Percentiles rank a stretch among this genome's conserved stretches.
phyloP scores from a whole-genome alignment of 2,113 vertebrate species.

The Eclectus roratus region DNA sequence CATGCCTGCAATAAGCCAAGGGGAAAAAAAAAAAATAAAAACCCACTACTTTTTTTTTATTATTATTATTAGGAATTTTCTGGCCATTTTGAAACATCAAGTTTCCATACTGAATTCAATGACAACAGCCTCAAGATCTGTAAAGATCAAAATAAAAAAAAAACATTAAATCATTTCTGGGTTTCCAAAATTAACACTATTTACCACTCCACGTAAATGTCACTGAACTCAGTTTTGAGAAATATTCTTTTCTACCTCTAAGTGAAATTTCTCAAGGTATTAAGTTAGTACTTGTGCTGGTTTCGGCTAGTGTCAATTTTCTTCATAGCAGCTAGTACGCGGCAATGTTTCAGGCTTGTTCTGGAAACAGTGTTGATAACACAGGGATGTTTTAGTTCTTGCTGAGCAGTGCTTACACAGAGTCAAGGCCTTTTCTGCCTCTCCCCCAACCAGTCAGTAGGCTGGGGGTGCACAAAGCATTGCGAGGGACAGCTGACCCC shows the following conservation, averaged over 20 bases:
- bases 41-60: background rate
- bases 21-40: background rate
- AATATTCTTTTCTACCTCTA: background rate
- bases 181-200: background rate
- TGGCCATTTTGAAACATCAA: background rate
- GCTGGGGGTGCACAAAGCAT: background rate
- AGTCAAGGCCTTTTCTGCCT: background rate
- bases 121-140: background rate
- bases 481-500: background rate
- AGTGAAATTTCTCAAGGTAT: background rate
- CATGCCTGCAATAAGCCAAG: background rate
- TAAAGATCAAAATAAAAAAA: background rate
- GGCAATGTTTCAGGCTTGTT: background rate
- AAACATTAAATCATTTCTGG: background rate
- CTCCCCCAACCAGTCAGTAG: accelerated
- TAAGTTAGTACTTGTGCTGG: background rate
- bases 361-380: background rate
- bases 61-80: background rate
- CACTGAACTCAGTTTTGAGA: background rate
- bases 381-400: background rate
- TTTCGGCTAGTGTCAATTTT: background rate
- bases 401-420: background rate
- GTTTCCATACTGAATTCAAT: background rate
- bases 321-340: background rate
- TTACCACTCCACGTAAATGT: background rate